Base-by-base conservation (phyloP, 2,888 invertebrate genomes). In the Phortica okadai region DNA sequence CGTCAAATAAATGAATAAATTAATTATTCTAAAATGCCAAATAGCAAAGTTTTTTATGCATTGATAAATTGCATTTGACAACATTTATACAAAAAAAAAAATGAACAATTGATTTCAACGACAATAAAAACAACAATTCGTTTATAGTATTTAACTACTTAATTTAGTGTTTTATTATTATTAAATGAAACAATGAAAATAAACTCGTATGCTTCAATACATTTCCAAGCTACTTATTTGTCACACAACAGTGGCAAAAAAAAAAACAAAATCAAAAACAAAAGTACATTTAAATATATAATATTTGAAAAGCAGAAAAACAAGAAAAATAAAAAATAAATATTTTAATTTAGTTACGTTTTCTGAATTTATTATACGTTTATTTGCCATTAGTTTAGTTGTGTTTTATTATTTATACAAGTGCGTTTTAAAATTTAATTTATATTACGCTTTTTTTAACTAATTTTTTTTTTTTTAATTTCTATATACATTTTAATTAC, bases 11-110 rank as follows among this genome's bases (percentile, higher is more conserved):
- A 25, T 21, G 21, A 16, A 66, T 10, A 67, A 67, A 45, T 33
- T 2, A 44, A 16, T 50, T 50, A 50, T 50, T 50, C 4, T 8
- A 3, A 50, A 50, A 50, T 50, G 50, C 50, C 50, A 50, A 50
- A 8, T 2, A 2, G 50, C 14, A 14, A 50, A 11, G 8, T 50
- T 50, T 62, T 62, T 62, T 21, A 7, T 4, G 33, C 25, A 16
- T 62, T 62, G 62, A 41, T 16, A 66, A 41, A 41, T 66, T 66
- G 42, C 66, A 66, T 66, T 66, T 66, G 11, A 42, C 42, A 66
- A 41, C 10, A 14, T 41, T 25, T 14, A 66, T 41, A 14, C 14
- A 14, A 14, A 10, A 66, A 14, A 10, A 66, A 33, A 66, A 62
- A 21, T 21, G 16, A 21, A 21, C 16, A 4, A 59, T 21, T 21